These are phyloP conservation scores for Echinometra lucunter DNA, from an alignment of 53 echinoderm and acorn worm species.

Conservation along the genomic window DNA sequence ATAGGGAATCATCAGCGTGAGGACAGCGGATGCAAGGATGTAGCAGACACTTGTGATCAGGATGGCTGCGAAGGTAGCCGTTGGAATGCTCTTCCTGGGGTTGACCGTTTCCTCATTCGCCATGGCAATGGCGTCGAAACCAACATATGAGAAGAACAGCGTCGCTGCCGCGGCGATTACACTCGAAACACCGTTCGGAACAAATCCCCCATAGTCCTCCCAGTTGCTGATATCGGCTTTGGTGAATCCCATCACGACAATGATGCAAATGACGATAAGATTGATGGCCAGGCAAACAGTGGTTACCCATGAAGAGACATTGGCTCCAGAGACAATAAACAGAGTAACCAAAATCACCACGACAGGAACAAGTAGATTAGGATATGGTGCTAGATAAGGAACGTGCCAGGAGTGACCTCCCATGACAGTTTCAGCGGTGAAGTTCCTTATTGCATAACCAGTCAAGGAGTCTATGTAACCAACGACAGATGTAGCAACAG, in stretches of 20 bases:
- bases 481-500: conserved; percentile 74
- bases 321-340: conserved; percentile 71
- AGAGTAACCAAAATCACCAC: conserved; percentile 63
- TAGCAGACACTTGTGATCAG: conserved; percentile 70
- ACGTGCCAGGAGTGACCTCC: conserved; percentile 65
- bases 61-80: conserved; percentile 72
- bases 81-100: conserved; percentile 75
- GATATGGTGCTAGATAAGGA: conserved; percentile 75
- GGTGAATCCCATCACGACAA: conserved; percentile 21
- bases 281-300: conserved; percentile 44
- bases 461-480: conserved; percentile 82
- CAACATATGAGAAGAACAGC: conserved; percentile 80
- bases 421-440: conserved; percentile 72
- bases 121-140: conserved; percentile 83
- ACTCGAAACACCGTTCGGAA: conserved; percentile 72
- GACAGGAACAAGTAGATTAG: conserved; percentile 72
- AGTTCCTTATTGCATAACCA: conserved; percentile 69
- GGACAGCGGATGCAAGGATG: conserved; percentile 70
- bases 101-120: conserved; percentile 79
- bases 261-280: conserved; percentile 5
- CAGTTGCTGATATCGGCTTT: conserved; percentile 62
- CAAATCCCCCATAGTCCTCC: conserved; percentile 68
- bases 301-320: conserved; percentile 65
- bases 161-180: conserved; percentile 76
- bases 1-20: conserved; percentile 80